Conservation (phyloP, 2,113 vertebrate species). For the Nanorana parkeri region DNA sequence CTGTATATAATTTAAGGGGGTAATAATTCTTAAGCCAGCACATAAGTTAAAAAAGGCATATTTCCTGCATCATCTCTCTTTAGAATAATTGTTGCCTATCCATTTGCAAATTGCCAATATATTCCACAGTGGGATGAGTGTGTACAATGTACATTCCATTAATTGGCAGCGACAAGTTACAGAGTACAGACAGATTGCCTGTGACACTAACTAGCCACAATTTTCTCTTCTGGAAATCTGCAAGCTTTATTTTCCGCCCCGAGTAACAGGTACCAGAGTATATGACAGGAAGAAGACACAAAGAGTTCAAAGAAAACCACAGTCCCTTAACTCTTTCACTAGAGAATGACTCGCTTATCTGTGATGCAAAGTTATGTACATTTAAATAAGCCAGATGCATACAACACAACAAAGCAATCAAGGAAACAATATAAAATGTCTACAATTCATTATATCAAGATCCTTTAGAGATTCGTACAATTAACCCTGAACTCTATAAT, state of each 20-base stretch:
- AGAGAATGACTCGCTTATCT: slow-evolving; percentile 1
- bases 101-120: slow-evolving; percentile 45
- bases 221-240: slow-evolving; percentile 20
- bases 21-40: slow-evolving; percentile 7
- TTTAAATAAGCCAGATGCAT: slow-evolving; percentile 51
- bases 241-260: background rate
- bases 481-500: slow-evolving; percentile 20
- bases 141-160: slow-evolving; percentile 3
- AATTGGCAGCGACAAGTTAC: slow-evolving; percentile 34
- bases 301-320: slow-evolving; percentile 10
- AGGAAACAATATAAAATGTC: slow-evolving; percentile 42
- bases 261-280: slow-evolving; percentile 8
- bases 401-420: slow-evolving; percentile 37
- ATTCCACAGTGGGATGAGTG: slow-evolving; percentile 18
- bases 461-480: slow-evolving; percentile 30
- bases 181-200: slow-evolving; percentile 42
- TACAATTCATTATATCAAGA: slow-evolving; percentile 31
- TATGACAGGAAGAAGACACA: slow-evolving; percentile 9
- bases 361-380: slow-evolving; percentile 46
- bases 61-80: slow-evolving; percentile 24
- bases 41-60: slow-evolving; percentile 32
- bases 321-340: background rate
- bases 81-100: slow-evolving; percentile 30
- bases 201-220: slow-evolving; percentile 33
- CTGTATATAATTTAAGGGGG: slow-evolving; percentile 27